Percentiles rank a stretch among this genome's conserved stretches.
Evolutionary conservation across 2,797 vertebrate species (phyloP).

Genomic region (Ceryle rudis): DNA sequence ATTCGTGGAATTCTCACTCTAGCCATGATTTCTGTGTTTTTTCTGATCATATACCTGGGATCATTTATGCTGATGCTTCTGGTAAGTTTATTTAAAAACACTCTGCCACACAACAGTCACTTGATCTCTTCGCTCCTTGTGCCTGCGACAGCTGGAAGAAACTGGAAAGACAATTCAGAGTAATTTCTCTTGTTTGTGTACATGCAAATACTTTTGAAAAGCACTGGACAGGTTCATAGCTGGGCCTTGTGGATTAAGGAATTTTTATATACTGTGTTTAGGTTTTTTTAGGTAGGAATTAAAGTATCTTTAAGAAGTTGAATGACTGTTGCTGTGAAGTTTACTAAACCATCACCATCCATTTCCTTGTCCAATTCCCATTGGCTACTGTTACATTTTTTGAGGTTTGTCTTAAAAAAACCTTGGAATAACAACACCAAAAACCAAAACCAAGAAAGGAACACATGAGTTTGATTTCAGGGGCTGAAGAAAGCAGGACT

Average conservation of each 20-base stretch:
- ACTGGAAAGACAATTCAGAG: background rate
- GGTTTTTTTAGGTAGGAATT: background rate
- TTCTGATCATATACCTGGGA: slow-evolving; percentile 93
- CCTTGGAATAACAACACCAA: background rate
- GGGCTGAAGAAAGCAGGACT: background rate
- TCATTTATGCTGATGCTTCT: slow-evolving; percentile 90
- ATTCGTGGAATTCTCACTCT: slow-evolving; percentile 94
- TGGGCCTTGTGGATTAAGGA: background rate
- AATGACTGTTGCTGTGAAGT: background rate
- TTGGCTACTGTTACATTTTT: background rate
- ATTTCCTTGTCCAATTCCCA: background rate
- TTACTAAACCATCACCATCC: background rate
- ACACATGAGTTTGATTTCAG: background rate
- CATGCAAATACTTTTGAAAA: background rate
- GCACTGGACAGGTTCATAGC: background rate
- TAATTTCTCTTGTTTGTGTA: background rate
- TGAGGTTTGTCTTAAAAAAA: background rate
- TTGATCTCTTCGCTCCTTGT: background rate
- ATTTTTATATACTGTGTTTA: background rate
- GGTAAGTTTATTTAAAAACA: slow-evolving; percentile 70
- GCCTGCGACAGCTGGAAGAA: background rate
- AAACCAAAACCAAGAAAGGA: rapidly evolving
- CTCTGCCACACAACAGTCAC: background rate
- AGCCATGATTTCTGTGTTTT: slow-evolving; percentile 93
- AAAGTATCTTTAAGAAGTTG: background rate